Percentiles rank a stretch among this genome's conserved stretches.
Conservation (phyloP, 2,888 invertebrate genomes). For the Metellina segmentata region DNA sequence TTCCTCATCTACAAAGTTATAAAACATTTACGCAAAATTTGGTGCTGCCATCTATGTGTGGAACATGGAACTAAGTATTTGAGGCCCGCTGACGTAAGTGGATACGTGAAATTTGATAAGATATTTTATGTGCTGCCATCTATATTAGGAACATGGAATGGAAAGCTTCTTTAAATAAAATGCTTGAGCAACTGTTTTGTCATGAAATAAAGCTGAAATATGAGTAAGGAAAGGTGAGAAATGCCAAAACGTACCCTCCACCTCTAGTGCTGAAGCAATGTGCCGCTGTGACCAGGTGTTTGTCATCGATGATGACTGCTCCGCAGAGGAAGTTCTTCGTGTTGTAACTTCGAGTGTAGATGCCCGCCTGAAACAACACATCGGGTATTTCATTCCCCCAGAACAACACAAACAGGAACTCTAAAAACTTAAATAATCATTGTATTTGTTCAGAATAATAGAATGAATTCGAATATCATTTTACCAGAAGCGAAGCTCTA, state of each 20-base stretch:
- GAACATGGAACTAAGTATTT: too few relatives aligned
- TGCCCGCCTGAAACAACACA: conserved; percentile 45
- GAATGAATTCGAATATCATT: neutral
- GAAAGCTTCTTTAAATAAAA: too few relatives aligned
- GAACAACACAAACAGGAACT: neutral
- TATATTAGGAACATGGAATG: too few relatives aligned
- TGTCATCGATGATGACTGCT: conserved; percentile 64
- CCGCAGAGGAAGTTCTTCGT: conserved; percentile 74
- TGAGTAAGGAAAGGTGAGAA: too few relatives aligned
- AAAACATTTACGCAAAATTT: too few relatives aligned
- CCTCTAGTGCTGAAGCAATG: conserved; percentile 71
- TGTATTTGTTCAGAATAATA: neutral
- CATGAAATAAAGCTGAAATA: too few relatives aligned
- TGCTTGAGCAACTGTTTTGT: too few relatives aligned
- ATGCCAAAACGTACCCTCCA: conserved; percentile 48
- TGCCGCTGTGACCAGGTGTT: conserved; percentile 73
- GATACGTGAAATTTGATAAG: too few relatives aligned
- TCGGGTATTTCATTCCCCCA: neutral
- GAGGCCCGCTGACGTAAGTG: too few relatives aligned
- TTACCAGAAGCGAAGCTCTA: neutral
- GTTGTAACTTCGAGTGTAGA: conserved; percentile 66
- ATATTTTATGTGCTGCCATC: too few relatives aligned
- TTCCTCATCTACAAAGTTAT: too few relatives aligned
- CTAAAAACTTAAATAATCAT: neutral
- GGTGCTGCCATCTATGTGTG: too few relatives aligned